Evolutionary conservation across 2,797 vertebrate genomes (phyloP), one percentile per base, ranked within the genome.

Genomic region (Pteropus rufus): DNA sequence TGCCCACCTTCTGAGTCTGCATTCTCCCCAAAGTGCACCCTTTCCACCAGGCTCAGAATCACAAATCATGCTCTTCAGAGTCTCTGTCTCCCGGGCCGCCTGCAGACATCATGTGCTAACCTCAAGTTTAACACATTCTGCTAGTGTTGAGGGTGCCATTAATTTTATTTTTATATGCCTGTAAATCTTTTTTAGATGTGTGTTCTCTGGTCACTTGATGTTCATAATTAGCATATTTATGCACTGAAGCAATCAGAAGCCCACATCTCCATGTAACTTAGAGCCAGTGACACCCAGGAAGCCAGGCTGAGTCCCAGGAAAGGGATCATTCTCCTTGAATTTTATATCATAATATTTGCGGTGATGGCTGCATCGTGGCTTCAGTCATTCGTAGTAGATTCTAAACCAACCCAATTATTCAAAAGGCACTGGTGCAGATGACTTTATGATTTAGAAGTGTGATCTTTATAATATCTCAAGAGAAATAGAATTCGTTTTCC

Each of bases 121-220:
- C 62, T 49, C 58, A 10, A 39, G 49, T 44, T 44, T 64, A 79
- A 65, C 39, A 60, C 56, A 4, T 62, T 39, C 94, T 29, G 75
- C 82, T 23, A 3, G 83, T 75, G 73, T 23, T 11, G 65, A 34
- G 7, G 7, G 12, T 10, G 31, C 86, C 77, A 80, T 76, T 73
- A 41, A 91, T 92, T 96, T 89, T 56, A 19, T 39, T 96, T 96
- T 97, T 93, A 70, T 90, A 29, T 65, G 46, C 29, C 65, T 73
- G 19, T 91, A 92, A 87, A 91, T 95, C 34, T 95, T 60, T 36
- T 85, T 60, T 44, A 94, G 92, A 58, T 49, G 2, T 12, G 70
- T 39, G 31, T 73, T 49, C 49, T 10, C 11, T 1, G 3, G 69
- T 67, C 86, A 90, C 49, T 81, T 44, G 80, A 81, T 76, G 75